phyloP scores from a whole-genome alignment of 2,888 invertebrate genomes.

The Drosophila ustulata region DNA sequence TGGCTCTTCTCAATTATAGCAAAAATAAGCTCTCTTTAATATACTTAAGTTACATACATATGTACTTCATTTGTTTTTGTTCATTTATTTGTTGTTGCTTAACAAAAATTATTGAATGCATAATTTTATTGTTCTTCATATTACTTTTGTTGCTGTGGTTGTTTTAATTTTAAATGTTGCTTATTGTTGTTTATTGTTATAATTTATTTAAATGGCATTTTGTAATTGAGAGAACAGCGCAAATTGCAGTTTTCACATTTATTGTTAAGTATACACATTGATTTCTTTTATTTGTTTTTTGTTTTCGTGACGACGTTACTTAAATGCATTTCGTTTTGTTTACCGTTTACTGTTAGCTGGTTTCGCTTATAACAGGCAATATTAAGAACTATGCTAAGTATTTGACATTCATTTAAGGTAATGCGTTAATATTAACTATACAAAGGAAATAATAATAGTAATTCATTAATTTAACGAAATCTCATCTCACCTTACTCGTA shows the following conservation, averaged over 20 bases:
- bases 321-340: constrained; percentile 68
- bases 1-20: constrained; percentile 56
- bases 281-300: constrained; percentile 25
- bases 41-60: constrained; percentile 33
- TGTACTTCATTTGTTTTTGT: constrained; percentile 10
- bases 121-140: constrained; percentile 71
- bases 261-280: constrained; percentile 60
- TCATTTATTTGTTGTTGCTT: constrained; percentile 36
- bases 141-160: constrained; percentile 63
- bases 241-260: constrained; percentile 47
- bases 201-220: constrained; percentile 33
- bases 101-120: constrained; percentile 68
- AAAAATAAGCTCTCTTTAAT: constrained; percentile 72
- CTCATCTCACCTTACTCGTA: constrained; percentile 43
- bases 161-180: constrained; percentile 29
- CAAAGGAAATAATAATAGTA: constrained; percentile 28
- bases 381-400: constrained; percentile 49
- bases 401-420: constrained; percentile 29
- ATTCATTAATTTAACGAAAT: constrained; percentile 57
- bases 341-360: constrained; percentile 30
- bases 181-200: constrained; percentile 16
- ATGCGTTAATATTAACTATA: constrained; percentile 50
- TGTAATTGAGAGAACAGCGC: constrained; percentile 35
- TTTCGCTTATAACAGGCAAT: constrained; percentile 59
- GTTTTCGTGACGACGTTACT: constrained; percentile 47